A percentile compares a stretch with the other conserved stretches of the same genome.
Evolutionary conservation across 35 echinoderm and acorn worm species (phyloP).

Genomic region (Ophioderma brevispina): DNA sequence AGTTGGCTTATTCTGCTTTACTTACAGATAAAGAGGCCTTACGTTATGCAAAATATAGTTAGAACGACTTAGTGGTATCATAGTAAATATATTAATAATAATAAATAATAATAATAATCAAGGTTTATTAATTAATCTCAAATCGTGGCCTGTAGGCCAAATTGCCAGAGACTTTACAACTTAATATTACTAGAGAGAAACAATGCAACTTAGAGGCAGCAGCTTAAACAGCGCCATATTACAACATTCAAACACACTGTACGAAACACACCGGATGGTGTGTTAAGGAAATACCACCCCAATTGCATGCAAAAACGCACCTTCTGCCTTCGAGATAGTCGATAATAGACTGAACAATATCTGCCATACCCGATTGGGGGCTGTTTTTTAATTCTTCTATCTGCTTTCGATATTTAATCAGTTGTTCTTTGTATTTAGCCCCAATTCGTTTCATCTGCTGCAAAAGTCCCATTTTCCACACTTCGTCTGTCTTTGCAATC

Average conservation of each 20-base stretch:
- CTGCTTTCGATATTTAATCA: constrained; percentile 57
- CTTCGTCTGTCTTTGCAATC: constrained; percentile 57
- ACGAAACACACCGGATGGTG: too few species aligned
- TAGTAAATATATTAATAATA: background rate
- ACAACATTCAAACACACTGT: too few species aligned
- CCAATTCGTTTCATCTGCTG: constrained; percentile 84
- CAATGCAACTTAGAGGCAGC: too few species aligned
- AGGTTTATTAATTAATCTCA: too few species aligned
- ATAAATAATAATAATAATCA: too few species aligned
- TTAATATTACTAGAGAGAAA: too few species aligned
- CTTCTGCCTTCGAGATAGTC: constrained; percentile 84
- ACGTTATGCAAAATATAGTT: background rate
- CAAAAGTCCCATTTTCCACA: constrained; percentile 67
- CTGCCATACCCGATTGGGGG: constrained; percentile 51
- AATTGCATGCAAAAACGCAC: too few species aligned
- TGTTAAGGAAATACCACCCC: too few species aligned
- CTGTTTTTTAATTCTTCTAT: constrained; percentile 72
- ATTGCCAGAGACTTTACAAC: too few species aligned
- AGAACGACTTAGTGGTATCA: background rate
- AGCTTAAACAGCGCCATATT: too few species aligned
- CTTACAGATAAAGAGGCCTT: background rate
- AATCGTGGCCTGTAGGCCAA: too few species aligned
- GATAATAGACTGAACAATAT: constrained; percentile 70
- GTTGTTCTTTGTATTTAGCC: constrained; percentile 54
- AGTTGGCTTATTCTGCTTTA: background rate